Evolutionary conservation across 2,888 invertebrate genomes (phyloP).

Genomic region (Dicycla oo): DNA sequence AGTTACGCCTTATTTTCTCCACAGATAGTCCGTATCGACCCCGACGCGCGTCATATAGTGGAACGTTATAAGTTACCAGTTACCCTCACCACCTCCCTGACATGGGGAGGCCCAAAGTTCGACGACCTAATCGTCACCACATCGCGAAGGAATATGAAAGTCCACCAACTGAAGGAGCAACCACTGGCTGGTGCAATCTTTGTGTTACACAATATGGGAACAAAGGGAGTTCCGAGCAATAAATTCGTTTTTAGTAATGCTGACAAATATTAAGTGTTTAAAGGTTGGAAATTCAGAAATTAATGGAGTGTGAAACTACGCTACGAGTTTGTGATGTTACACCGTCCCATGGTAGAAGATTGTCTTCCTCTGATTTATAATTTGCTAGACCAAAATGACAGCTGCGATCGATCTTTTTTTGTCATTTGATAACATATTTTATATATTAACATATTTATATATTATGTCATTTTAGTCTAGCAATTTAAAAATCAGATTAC

Average conservation of each 20-base stretch:
- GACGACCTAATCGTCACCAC: conserved; percentile 91
- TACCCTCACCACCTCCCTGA: conserved; percentile 89
- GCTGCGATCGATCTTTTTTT: no score
- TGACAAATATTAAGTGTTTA: conserved; percentile 54
- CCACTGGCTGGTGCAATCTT: conserved; percentile 69
- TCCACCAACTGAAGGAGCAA: conserved; percentile 22
- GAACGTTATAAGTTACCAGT: conserved; percentile 86
- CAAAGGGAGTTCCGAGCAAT: conserved; percentile 57
- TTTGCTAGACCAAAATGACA: no score
- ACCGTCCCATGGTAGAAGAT: neutral
- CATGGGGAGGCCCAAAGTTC: conserved; percentile 90
- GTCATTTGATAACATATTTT: no score
- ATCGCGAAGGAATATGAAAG: conserved; percentile 74
- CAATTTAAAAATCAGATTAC: no score
- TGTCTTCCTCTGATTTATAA: no score
- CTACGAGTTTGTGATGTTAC: no score
- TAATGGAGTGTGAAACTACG: neutral
- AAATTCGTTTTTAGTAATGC: conserved; percentile 65
- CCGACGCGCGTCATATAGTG: conserved; percentile 79
- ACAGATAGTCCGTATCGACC: conserved; percentile 87
- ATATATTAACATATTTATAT: no score
- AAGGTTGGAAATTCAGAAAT: neutral
- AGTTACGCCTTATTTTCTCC: conserved; percentile 4
- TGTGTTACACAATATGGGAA: conserved; percentile 59
- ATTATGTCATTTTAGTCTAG: no score